Conservation (phyloP, 1,140 invertebrate species). For the Zaprionus lachaisei region DNA sequence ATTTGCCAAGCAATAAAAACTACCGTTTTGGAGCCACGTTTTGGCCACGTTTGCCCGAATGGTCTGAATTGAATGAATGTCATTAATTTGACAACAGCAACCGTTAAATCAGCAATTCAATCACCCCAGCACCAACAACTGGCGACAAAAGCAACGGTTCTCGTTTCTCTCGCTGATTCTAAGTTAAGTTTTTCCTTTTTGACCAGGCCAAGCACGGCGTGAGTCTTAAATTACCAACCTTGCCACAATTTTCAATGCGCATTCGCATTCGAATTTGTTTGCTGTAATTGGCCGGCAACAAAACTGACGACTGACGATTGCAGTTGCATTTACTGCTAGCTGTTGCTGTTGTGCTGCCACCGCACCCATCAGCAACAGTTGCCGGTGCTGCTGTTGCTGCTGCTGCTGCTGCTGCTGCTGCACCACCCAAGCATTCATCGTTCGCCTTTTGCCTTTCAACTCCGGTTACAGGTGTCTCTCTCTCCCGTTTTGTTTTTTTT, state of each 20-base stretch:
- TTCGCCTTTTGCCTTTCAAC: constrained; percentile 81
- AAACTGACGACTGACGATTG: constrained; percentile 28
- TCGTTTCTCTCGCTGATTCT: constrained; percentile 14
- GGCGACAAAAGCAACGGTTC: constrained; percentile 41
- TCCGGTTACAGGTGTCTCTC: constrained; percentile 73
- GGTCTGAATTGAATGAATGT: constrained; percentile 81
- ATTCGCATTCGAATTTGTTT: constrained; percentile 83
- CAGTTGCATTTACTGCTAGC: constrained; percentile 8
- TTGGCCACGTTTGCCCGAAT: constrained; percentile 48
- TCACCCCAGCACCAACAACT: constrained; percentile 50
- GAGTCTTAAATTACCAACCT: constrained; percentile 84
- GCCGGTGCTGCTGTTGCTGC: constrained; percentile 3
- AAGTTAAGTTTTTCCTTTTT: constrained; percentile 38
- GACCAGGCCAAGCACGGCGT: constrained; percentile 54
- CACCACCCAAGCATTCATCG: constrained; percentile 47
- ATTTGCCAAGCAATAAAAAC: constrained; percentile 79
- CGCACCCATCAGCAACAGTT: constrained; percentile 6
- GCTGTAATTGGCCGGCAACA: constrained; percentile 77
- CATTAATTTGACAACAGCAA: constrained; percentile 84
- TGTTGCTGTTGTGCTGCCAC: constrained; percentile 11
- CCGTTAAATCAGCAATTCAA: constrained; percentile 84
- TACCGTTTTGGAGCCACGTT: constrained; percentile 70
- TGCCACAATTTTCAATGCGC: constrained; percentile 81
- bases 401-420: constrained; percentile 34
- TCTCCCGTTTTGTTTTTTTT: constrained; percentile 8